Evolutionary conservation across 1,140 invertebrate genomes (phyloP).

Genomic region (Euschistus heros): DNA sequence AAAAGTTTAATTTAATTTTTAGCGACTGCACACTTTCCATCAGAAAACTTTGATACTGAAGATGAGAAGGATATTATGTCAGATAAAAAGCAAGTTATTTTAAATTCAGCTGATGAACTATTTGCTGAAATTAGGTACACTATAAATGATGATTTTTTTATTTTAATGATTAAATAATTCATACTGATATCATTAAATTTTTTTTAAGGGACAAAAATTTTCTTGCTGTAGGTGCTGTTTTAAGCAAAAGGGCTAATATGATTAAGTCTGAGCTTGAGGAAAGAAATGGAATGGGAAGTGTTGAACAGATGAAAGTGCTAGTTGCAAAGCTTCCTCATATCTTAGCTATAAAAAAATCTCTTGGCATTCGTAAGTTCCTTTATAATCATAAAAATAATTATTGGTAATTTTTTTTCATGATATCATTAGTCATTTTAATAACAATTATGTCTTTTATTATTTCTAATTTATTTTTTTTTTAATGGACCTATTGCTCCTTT

Average conservation of each 20-base stretch:
- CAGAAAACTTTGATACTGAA: constrained; percentile 63
- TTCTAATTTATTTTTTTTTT: too few species aligned
- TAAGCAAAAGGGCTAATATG: constrained; percentile 78
- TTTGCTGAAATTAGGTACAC: constrained; percentile 63
- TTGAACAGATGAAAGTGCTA: constrained; percentile 89
- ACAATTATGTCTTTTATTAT: too few species aligned
- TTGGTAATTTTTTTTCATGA: too few species aligned
- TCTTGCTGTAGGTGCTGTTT: constrained; percentile 72
- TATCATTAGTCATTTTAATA: too few species aligned
- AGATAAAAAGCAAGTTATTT: constrained; percentile 65
- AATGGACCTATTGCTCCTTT: too few species aligned
- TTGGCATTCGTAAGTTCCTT: constrained; percentile 51
- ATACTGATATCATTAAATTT: neutral
- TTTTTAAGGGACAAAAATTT: constrained; percentile 77
- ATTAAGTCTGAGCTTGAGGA: constrained; percentile 81
- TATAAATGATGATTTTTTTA: neutral
- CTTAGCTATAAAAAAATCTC: constrained; percentile 72
- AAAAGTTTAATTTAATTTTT: constrained; percentile 27
- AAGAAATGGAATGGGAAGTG: constrained; percentile 67
- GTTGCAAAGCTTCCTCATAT: constrained; percentile 82
- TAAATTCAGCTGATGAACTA: constrained; percentile 84
- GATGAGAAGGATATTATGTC: constrained; percentile 52
- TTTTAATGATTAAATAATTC: neutral
- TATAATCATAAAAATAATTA: too few species aligned
- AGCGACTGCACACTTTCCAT: constrained; percentile 75